Evolutionary conservation across 2,797 vertebrate species (phyloP).

Genomic region (Allobates femoralis): DNA sequence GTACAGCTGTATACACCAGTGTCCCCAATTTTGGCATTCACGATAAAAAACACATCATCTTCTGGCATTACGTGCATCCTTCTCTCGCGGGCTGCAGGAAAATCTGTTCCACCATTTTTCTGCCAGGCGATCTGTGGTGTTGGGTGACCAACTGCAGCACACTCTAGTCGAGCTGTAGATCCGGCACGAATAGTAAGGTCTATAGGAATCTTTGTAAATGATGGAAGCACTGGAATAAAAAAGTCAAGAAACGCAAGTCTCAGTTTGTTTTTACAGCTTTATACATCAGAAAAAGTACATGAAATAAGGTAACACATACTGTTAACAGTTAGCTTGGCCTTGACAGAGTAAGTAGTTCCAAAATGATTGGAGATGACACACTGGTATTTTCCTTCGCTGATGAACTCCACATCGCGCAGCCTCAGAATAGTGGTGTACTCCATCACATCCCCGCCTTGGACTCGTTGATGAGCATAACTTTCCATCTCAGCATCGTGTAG

Average conservation of each 20-base stretch:
- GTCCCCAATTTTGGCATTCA: conserved; percentile 92
- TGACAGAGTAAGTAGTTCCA: conserved; percentile 93
- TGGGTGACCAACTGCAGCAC: conserved; percentile 89
- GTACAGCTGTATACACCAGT: conserved; percentile 95
- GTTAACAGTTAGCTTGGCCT: conserved; percentile 95
- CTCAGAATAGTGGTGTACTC: conserved; percentile 93
- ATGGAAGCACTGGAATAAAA: conserved; percentile 86
- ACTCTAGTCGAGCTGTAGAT: conserved; percentile 91
- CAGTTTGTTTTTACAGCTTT: background rate
- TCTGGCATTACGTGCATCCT: conserved; percentile 99
- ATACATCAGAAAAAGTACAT: background rate
- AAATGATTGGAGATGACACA: conserved; percentile 99
- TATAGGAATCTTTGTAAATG: conserved; percentile 95
- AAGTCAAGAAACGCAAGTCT: background rate
- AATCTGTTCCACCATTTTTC: conserved; percentile 96
- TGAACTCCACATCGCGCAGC: conserved; percentile 86
- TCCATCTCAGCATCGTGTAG: conserved; percentile 90
- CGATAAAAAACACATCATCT: conserved; percentile 97
- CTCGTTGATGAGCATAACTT: conserved; percentile 90
- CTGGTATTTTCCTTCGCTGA: conserved; percentile 93
- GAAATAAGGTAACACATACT: conserved; percentile 79
- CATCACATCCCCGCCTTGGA: conserved; percentile 86
- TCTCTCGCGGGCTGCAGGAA: conserved; percentile 92
- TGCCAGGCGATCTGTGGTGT: conserved; percentile 97
- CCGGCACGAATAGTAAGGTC: conserved; percentile 91